These are phyloP conservation scores for Nebria salina DNA, from an alignment of 2,888 invertebrate species.

Conservation along the genomic window DNA sequence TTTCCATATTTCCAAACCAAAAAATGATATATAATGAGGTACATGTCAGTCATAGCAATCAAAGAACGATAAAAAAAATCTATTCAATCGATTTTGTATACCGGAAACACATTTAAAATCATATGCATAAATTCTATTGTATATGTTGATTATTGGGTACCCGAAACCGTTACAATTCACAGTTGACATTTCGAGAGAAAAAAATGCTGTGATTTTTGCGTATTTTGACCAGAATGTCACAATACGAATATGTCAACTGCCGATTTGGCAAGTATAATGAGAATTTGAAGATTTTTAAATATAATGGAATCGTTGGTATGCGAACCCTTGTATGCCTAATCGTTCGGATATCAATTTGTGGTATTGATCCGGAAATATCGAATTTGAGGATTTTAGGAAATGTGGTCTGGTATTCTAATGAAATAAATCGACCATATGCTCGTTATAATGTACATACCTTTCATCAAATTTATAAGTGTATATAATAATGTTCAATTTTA, in stretches of 20 bases:
- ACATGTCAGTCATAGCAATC: slow-evolving; percentile 20
- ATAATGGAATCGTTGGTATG: background rate
- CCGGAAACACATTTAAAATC: slow-evolving; percentile 22
- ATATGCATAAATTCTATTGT: slow-evolving; percentile 8
- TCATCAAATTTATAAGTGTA: background rate
- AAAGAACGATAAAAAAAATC: background rate
- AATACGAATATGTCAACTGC: slow-evolving; percentile 54
- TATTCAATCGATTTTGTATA: background rate
- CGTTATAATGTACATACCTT: background rate
- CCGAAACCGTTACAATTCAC: slow-evolving; percentile 16
- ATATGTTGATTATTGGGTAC: background rate
- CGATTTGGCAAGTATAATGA: slow-evolving; percentile 34
- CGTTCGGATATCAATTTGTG: slow-evolving; percentile 21
- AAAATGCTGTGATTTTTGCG: slow-evolving; percentile 33
- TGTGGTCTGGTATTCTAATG: slow-evolving; percentile 18
- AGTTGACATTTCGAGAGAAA: slow-evolving; percentile 27
- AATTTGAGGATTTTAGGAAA: slow-evolving; percentile 19
- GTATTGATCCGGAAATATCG: slow-evolving; percentile 11
- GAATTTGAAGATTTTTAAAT: background rate
- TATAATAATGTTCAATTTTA: background rate
- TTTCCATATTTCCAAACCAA: slow-evolving; percentile 25
- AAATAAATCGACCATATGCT: background rate
- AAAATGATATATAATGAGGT: slow-evolving; percentile 26
- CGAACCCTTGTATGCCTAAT: slow-evolving; percentile 11
- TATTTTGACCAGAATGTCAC: slow-evolving; percentile 57